Evolutionary conservation across 2,888 invertebrate genomes (phyloP).

Genomic region (Chrysodeixis includens): DNA sequence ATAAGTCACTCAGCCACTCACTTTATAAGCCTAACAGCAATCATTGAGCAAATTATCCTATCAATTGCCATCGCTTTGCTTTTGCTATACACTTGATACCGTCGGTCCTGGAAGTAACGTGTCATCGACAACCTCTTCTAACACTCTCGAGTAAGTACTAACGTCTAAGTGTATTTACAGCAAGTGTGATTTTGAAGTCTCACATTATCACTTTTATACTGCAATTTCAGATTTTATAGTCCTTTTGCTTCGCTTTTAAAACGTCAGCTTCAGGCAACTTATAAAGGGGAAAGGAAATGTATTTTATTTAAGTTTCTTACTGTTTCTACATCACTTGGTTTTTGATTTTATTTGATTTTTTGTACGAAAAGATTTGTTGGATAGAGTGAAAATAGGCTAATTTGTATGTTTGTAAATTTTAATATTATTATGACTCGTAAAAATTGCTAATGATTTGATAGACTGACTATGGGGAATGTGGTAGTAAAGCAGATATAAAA

Average conservation of each 20-base stretch:
- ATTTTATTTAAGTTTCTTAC: no score
- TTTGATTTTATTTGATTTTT: background rate
- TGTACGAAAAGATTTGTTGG: no score
- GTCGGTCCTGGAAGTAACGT: slow-evolving; percentile 23
- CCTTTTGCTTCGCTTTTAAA: background rate
- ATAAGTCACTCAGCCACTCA: no score
- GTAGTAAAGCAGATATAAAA: no score
- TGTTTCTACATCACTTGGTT: background rate
- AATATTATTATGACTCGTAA: no score
- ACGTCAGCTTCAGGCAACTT: background rate
- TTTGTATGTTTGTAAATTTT: no score
- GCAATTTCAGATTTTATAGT: background rate
- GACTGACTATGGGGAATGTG: no score
- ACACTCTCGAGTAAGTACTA: slow-evolving; percentile 18
- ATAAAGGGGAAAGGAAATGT: background rate
- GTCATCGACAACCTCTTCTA: slow-evolving; percentile 46
- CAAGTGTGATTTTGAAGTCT: slow-evolving; percentile 16
- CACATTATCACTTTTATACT: slow-evolving; percentile 8
- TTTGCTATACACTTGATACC: background rate
- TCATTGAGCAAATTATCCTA: no score
- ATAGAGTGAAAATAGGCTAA: no score
- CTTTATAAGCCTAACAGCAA: no score
- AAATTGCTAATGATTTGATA: no score
- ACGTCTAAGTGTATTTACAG: slow-evolving; percentile 18
- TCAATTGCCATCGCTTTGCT: background rate